phyloP scores from a whole-genome alignment of 2,113 vertebrate species.

The Ctenodactylus gundi region DNA sequence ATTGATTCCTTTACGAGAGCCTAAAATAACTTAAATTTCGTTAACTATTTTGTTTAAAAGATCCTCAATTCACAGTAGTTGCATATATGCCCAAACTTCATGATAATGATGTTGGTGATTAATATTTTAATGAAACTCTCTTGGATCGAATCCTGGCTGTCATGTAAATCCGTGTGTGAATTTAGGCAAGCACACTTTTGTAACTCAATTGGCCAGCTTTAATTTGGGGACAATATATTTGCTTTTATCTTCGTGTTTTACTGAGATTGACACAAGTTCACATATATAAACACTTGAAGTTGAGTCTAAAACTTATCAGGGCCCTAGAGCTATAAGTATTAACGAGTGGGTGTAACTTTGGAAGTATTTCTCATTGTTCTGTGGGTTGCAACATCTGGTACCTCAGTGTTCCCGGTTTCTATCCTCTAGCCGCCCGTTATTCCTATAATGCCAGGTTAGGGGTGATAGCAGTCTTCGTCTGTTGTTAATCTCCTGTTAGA shows the following conservation, averaged over 20 bases:
- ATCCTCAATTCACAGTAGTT: background rate
- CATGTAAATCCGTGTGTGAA: background rate
- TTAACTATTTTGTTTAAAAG: background rate
- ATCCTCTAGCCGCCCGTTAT: background rate
- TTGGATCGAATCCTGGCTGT: background rate
- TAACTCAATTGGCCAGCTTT: background rate
- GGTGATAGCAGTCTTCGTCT: background rate
- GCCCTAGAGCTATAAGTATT: background rate
- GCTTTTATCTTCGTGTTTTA: background rate
- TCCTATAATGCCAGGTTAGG: background rate
- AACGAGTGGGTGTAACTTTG: background rate
- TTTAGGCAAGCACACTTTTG: background rate
- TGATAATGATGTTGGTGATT: background rate
- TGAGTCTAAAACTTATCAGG: background rate
- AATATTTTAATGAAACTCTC: background rate
- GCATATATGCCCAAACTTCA: background rate
- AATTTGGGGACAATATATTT: background rate
- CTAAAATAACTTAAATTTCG: background rate
- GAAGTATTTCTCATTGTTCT: background rate
- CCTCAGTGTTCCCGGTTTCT: background rate
- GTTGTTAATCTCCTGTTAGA: background rate
- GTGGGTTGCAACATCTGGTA: background rate
- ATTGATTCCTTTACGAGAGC: background rate
- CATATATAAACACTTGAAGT: background rate
- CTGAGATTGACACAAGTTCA: background rate